phyloP scores from a whole-genome alignment of 2,888 invertebrate genomes.

The Myopa tessellatipennis region DNA sequence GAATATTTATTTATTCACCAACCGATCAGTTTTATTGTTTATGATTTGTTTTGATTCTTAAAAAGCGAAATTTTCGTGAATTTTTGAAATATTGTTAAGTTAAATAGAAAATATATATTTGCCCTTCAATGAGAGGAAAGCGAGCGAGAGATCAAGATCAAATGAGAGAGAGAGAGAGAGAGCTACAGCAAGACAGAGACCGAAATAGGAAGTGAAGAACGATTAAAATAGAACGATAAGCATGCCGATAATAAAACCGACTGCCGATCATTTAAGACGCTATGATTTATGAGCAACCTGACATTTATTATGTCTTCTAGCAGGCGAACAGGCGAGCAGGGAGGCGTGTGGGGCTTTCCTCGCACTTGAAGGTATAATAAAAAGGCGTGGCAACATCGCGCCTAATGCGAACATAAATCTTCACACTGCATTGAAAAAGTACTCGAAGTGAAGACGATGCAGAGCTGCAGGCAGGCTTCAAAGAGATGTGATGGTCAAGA shows the following conservation, averaged over 20 bases:
- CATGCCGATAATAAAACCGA: background rate
- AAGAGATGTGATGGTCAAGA: background rate
- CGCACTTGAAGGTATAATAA: background rate
- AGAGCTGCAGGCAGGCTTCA: background rate
- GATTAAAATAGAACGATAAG: background rate
- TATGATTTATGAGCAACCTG: background rate
- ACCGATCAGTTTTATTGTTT: too few species aligned
- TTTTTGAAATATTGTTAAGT: too few species aligned
- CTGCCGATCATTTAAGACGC: background rate
- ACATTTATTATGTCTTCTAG: background rate
- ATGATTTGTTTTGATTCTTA: too few species aligned
- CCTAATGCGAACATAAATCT: conserved; percentile 10
- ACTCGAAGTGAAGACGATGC: background rate
- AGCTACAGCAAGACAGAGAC: too few species aligned
- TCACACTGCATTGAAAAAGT: conserved; percentile 2
- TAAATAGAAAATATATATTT: too few species aligned
- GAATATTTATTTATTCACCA: too few species aligned
- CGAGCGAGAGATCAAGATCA: too few species aligned
- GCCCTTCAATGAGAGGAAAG: too few species aligned
- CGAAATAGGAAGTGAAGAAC: background rate
- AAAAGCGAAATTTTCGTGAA: too few species aligned
- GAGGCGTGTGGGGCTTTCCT: too few species aligned
- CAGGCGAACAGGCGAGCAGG: background rate
- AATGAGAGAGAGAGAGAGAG: too few species aligned
- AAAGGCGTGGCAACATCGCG: background rate